Conservation (phyloP, 2,113 vertebrate species). For the Pygoscelis antarcticus region DNA sequence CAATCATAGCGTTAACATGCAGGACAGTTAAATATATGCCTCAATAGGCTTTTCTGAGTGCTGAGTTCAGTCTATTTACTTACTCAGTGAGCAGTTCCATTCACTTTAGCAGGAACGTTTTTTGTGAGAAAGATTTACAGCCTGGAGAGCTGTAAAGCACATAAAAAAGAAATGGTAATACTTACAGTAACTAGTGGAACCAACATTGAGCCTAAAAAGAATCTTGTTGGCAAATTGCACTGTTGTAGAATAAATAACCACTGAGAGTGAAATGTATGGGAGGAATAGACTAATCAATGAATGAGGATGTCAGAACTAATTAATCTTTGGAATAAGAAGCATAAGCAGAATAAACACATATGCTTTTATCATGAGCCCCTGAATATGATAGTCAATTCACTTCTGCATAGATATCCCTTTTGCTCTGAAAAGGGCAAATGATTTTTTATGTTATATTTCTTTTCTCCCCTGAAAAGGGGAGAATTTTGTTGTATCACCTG, state of each 20-base stretch:
- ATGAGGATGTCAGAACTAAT: background rate
- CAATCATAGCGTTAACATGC: background rate
- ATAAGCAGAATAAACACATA: background rate
- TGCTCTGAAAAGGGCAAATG: background rate
- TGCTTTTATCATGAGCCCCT: background rate
- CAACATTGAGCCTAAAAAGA: background rate
- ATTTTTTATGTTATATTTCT: background rate
- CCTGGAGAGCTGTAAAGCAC: background rate
- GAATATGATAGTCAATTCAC: background rate
- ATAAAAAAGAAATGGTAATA: background rate
- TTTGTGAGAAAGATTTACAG: background rate
- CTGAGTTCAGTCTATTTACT: background rate
- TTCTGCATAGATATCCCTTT: background rate
- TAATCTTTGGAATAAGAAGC: background rate
- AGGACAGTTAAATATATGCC: background rate
- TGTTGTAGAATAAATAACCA: background rate
- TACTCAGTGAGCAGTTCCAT: background rate
- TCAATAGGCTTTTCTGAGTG: background rate
- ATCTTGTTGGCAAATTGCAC: background rate
- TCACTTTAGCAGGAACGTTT: background rate
- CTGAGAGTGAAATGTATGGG: background rate
- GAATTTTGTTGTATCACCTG: background rate
- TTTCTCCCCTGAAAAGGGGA: background rate
- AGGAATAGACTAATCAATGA: background rate
- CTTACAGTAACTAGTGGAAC: background rate